Conservation (phyloP, 2,113 vertebrate species). For the Typhlomys cinereus region DNA sequence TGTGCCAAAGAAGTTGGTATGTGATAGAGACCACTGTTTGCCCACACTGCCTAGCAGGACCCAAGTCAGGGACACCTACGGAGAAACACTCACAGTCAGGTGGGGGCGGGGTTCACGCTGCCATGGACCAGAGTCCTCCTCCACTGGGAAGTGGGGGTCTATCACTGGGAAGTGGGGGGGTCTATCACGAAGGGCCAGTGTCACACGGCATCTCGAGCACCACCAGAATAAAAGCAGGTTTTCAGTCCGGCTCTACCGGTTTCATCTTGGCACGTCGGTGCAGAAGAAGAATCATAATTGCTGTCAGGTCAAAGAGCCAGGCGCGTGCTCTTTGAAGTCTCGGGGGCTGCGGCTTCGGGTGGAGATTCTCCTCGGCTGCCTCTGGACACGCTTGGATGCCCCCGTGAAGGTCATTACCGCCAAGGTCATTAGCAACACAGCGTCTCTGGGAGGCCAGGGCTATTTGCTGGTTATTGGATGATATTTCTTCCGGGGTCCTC, state of each 20-base stretch:
- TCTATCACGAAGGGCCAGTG: neutral
- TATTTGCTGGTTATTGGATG: constrained; percentile 62
- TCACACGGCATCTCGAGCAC: neutral
- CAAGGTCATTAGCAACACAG: constrained; percentile 36
- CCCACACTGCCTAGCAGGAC: neutral
- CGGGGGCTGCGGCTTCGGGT: neutral
- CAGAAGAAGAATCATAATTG: neutral
- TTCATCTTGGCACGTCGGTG: neutral
- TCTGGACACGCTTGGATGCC: neutral
- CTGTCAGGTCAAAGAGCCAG: neutral
- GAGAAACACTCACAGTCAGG: neutral
- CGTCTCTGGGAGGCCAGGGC: neutral
- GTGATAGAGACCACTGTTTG: neutral
- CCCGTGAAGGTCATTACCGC: constrained; percentile 46
- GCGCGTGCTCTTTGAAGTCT: neutral
- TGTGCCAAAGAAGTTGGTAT: neutral
- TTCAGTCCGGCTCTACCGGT: neutral
- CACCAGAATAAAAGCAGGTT: neutral
- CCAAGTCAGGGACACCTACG: neutral
- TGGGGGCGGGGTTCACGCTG: neutral
- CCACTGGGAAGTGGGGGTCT: neutral
- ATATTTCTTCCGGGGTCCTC: constrained; percentile 56
- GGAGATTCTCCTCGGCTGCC: neutral
- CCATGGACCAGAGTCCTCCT: neutral
- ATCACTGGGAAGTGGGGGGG: neutral